Conservation (phyloP, 2,113 vertebrate species). For the Litocranius walleri region DNA sequence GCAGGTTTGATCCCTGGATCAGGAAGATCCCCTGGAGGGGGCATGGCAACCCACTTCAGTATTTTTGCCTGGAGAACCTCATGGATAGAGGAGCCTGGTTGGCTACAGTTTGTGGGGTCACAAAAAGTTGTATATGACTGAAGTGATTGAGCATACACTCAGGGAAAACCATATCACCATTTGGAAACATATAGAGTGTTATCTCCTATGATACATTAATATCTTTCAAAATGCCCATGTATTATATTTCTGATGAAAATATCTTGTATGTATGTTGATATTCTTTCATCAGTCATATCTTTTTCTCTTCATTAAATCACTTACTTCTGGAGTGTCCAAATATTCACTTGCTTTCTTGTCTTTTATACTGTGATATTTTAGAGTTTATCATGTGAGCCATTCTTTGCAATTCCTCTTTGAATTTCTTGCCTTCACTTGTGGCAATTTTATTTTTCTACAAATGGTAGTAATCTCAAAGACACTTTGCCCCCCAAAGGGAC, state of each 20-base stretch:
- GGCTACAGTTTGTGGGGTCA: neutral
- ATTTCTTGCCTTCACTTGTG: neutral
- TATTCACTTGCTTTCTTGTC: neutral
- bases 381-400: neutral
- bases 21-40: neutral
- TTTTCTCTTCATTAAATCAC: neutral
- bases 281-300: neutral
- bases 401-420: neutral
- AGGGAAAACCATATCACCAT: neutral
- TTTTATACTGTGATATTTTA: neutral
- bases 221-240: neutral
- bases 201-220: neutral
- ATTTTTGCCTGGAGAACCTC: neutral
- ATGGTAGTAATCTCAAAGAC: neutral
- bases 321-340: neutral
- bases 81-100: neutral
- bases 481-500: neutral
- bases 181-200: neutral
- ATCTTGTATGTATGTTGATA: neutral
- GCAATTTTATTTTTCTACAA: neutral
- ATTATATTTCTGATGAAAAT: neutral
- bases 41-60: neutral
- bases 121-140: neutral
- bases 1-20: neutral
- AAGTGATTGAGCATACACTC: neutral